phyloP scores from a whole-genome alignment of 1,140 invertebrate species.

The Eriosoma lanigerum region DNA sequence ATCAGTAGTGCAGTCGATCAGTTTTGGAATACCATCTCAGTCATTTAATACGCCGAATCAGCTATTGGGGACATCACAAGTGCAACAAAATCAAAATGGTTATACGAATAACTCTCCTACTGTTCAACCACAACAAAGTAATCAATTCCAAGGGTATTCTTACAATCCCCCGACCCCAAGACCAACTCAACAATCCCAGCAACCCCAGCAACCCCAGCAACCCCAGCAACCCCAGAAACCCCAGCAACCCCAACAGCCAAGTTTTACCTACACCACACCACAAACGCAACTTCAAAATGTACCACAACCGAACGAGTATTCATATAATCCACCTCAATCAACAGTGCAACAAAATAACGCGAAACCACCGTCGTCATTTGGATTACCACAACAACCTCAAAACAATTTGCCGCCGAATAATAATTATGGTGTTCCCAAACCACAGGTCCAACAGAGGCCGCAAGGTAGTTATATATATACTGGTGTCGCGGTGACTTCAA shows the following conservation, averaged over 20 bases:
- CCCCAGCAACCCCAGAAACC: neutral
- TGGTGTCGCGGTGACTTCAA: neutral
- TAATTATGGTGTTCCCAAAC: too few relatives aligned
- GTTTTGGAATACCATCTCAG: conserved; percentile 51
- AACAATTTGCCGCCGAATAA: neutral
- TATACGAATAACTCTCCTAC: neutral
- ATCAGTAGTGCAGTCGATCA: conserved; percentile 48
- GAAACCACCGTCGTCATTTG: neutral
- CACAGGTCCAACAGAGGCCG: neutral
- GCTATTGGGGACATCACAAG: neutral
- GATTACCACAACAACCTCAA: neutral
- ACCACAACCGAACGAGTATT: conserved; percentile 19
- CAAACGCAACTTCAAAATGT: conserved; percentile 7
- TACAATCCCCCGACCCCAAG: neutral
- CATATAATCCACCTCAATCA: neutral
- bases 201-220: neutral
- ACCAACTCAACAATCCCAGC: neutral
- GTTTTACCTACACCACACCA: conserved; percentile 10
- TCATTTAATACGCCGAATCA: conserved; percentile 12
- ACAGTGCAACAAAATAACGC: neutral
- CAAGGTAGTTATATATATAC: conserved; percentile 33
- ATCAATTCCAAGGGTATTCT: conserved; percentile 6
- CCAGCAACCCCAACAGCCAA: conserved; percentile 11
- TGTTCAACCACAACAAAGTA: conserved; percentile 11
- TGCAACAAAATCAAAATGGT: conserved; percentile 6